Conservation (phyloP, 1,140 invertebrate species). For the Eufriesea mexicana region DNA sequence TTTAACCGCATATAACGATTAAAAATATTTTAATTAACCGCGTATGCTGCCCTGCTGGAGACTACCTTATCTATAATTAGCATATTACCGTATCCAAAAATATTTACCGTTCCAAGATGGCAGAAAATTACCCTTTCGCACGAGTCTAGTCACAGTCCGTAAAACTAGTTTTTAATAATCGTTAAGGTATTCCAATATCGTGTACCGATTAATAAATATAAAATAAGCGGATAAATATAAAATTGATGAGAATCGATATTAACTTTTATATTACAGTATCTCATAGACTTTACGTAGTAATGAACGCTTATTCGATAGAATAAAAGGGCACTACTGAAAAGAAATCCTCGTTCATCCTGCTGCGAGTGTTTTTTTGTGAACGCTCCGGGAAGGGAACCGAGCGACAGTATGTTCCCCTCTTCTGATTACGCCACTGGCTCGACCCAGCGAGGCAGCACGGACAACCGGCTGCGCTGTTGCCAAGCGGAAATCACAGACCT, state of each 20-base stretch:
- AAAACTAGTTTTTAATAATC: neutral
- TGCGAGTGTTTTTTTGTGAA: slow-evolving; percentile 18
- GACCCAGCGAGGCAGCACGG: slow-evolving; percentile 64
- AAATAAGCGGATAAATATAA: no score
- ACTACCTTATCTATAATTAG: neutral
- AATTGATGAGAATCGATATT: neutral
- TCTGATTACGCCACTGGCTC: slow-evolving; percentile 62
- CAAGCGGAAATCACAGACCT: slow-evolving; percentile 71
- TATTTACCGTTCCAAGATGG: no score
- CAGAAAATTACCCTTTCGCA: no score
- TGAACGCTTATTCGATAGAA: neutral
- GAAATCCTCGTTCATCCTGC: slow-evolving; percentile 15
- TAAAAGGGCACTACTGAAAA: slow-evolving; percentile 11
- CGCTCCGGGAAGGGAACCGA: slow-evolving; percentile 43
- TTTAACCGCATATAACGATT: neutral
- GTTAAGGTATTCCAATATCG: neutral
- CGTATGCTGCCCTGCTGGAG: neutral
- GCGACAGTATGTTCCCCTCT: slow-evolving; percentile 39
- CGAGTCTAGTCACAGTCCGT: no score
- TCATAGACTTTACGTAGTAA: neutral
- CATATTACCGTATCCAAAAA: neutral
- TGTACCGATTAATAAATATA: neutral
- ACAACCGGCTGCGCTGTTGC: slow-evolving; percentile 70
- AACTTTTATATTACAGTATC: neutral
- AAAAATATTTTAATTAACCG: neutral